Evolutionary conservation across 2,888 invertebrate genomes (phyloP), one percentile per base, ranked within the genome.

Genomic region (Habroteleia sp.): DNA sequence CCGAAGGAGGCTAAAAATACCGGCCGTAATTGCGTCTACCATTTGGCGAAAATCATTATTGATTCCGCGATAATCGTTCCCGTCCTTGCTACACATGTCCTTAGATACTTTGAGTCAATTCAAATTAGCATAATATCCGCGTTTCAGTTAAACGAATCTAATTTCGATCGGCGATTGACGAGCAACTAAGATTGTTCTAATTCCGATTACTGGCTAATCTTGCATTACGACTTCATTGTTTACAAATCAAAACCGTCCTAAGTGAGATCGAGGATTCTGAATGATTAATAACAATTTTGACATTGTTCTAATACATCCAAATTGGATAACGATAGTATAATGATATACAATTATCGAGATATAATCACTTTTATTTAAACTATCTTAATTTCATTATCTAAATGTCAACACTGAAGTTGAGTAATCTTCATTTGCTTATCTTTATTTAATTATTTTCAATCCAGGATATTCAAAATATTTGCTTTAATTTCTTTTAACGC

Each of bases 21-120:
- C 11, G 8, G 35, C n/a, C n/a, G 20, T 8, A 68, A 56, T 58
- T 54, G 10, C 31, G 7, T 44, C 27, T 17, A 14, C 39, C 7
- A 17, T 44, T 50, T 37, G 69, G 52, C 41, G 44, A 63, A 71
- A 62, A 71, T 71, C 41, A 35, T 71, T 71, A 71, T 71, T 71
- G 60, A 62, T 71, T 62, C 54, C 25, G 62, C 71, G 54, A 62
- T 63, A 63, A 63, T 56, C 56, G 62, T 4, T 7, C 1, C 25
- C 33, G 62, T 27, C 62, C 69, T 69, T 62, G 52, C 62, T 69
- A 68, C 50, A 50, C 58, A 58, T 68, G 66, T 66, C 66, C 66
- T 66, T 48, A 46, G 42, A 48, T 17, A 48, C 39, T 48, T 31
- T 5, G 44, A 46, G 13, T 50, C 63, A 14, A 52, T 29, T 16